Conservation (phyloP, 1,140 invertebrate species). For the Pararge aegeria region DNA sequence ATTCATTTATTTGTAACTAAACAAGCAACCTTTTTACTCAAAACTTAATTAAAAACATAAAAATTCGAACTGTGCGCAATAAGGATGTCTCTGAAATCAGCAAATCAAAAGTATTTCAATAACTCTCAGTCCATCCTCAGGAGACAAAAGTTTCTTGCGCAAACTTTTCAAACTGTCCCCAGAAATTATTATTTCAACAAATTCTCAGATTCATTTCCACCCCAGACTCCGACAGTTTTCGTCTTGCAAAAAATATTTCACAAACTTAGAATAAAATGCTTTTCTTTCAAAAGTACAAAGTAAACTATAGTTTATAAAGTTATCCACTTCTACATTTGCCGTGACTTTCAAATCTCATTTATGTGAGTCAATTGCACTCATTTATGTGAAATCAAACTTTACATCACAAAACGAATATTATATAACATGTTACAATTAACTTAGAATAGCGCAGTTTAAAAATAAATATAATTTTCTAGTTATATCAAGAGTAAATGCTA, state of each 20-base stretch:
- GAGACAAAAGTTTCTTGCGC: conserved; percentile 6
- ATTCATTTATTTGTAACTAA: too few relatives aligned
- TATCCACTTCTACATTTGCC: too few relatives aligned
- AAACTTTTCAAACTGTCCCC: conserved; percentile 9
- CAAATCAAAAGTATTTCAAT: conserved; percentile 5
- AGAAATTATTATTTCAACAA: conserved; percentile 10
- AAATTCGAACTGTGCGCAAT: neutral
- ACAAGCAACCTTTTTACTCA: too few relatives aligned
- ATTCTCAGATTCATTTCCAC: conserved; percentile 12
- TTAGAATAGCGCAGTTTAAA: too few relatives aligned
- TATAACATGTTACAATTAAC: too few relatives aligned
- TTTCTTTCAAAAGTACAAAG: neutral
- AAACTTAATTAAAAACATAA: neutral
- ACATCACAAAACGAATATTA: too few relatives aligned
- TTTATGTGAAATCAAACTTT: too few relatives aligned
- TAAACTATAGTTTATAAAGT: neutral
- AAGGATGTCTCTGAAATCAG: conserved; percentile 3
- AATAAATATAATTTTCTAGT: too few relatives aligned
- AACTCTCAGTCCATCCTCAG: neutral
- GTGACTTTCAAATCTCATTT: too few relatives aligned
- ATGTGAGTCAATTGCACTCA: too few relatives aligned
- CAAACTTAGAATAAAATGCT: neutral
- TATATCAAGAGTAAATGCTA: too few relatives aligned
- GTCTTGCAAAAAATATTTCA: neutral
- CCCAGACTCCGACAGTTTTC: neutral